A percentile compares a stretch with the other conserved stretches of the same genome.
phyloP scores from a whole-genome alignment of 2,888 invertebrate genomes.

The Formica aserva region DNA sequence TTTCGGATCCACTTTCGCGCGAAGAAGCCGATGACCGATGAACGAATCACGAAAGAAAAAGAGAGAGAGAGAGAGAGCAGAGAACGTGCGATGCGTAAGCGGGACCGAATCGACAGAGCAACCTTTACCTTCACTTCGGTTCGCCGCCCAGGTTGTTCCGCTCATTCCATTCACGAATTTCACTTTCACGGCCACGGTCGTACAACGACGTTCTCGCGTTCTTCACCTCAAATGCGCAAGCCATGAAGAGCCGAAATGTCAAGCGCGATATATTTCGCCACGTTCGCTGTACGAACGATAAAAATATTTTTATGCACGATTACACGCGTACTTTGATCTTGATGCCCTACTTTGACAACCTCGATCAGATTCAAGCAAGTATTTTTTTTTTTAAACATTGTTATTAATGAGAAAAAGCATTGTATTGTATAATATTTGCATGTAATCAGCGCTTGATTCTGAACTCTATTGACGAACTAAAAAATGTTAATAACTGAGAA shows the following conservation, averaged over 20 bases:
- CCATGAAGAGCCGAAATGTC: slow-evolving; percentile 25
- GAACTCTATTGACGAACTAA: neutral
- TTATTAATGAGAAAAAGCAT: neutral
- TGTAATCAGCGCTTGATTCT: neutral
- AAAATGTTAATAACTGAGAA: too few species aligned
- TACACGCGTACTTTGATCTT: slow-evolving; percentile 8
- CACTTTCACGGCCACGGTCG: slow-evolving; percentile 83
- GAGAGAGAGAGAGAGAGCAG: neutral
- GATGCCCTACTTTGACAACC: neutral
- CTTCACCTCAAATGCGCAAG: slow-evolving; percentile 55
- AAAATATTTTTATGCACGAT: slow-evolving; percentile 28
- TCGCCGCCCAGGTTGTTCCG: slow-evolving; percentile 69
- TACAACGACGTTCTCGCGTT: slow-evolving; percentile 72
- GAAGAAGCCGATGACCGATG: slow-evolving; percentile 29
- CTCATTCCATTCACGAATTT: slow-evolving; percentile 79
- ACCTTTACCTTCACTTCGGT: slow-evolving; percentile 75
- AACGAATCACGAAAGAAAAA: neutral
- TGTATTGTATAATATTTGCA: neutral
- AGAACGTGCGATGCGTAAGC: slow-evolving; percentile 65
- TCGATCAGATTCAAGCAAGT: neutral
- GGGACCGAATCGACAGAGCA: slow-evolving; percentile 70
- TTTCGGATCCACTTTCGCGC: neutral
- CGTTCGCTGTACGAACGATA: neutral
- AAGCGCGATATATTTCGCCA: slow-evolving; percentile 11
- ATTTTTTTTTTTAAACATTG: neutral